These are phyloP conservation scores for Rhinella marina DNA, from an alignment of 2,797 vertebrate species.

Conservation along the genomic window DNA sequence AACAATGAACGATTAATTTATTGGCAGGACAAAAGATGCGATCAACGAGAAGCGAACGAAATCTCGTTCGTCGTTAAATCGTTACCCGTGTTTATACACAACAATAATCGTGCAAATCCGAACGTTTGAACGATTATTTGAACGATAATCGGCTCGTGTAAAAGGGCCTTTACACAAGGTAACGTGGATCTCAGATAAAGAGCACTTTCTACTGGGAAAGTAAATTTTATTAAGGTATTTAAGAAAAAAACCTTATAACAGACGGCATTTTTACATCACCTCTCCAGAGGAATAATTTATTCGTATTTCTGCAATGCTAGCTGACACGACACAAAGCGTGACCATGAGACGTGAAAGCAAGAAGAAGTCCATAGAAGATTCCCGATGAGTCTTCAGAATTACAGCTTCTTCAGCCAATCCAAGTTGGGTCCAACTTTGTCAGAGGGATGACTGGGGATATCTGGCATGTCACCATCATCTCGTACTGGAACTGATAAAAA, in stretches of 20 bases:
- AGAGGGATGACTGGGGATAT: slow-evolving; percentile 82
- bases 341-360: neutral
- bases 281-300: slow-evolving; percentile 31
- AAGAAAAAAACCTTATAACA: neutral
- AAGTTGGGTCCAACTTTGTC: slow-evolving; percentile 79
- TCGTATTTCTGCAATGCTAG: neutral
- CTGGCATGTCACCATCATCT: slow-evolving; percentile 85
- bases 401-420: slow-evolving; percentile 86
- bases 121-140: too few relatives aligned
- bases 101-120: too few relatives aligned
- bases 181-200: too few relatives aligned
- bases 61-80: too few relatives aligned
- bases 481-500: slow-evolving; percentile 80
- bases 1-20: too few relatives aligned
- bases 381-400: slow-evolving; percentile 60
- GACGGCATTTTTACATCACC: neutral
- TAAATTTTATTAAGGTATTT: slow-evolving; percentile 1
- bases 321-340: neutral
- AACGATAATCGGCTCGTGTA: too few relatives aligned
- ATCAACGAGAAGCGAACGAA: too few relatives aligned
- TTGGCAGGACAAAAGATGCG: too few relatives aligned
- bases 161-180: too few relatives aligned
- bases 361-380: neutral
- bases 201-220: neutral
- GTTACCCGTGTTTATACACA: too few relatives aligned